Evolutionary conservation across 2,797 vertebrate genomes (phyloP), one percentile per base, ranked within the genome.

Genomic region (Tolypeutes matacus): DNA sequence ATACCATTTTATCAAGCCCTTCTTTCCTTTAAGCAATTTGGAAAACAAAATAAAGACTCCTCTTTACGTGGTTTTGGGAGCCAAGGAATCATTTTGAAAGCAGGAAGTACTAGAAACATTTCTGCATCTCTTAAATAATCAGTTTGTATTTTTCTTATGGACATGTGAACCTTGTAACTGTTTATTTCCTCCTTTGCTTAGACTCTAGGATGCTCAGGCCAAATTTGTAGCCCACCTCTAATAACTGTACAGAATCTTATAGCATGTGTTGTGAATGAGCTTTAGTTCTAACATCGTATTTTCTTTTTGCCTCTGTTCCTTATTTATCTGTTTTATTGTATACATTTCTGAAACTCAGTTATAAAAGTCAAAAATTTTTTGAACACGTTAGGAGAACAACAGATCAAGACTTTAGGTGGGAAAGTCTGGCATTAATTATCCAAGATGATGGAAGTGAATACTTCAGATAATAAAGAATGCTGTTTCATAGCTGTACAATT

Each of bases 151-250:
- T 82, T 62, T 65, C 80, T 70, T 58, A 76, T 6, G 25, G 73
- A 42, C 76, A 60, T 7, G 18, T 60, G 23, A 92, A 64, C 70
- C 11, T 64, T 60, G 1, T 60, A 31, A 60, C 36, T 67, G 11
- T 46, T 85, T 87, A 25, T 80, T 96, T 94, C 39, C 25, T 88
- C 72, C 58, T 89, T 92, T 96, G 70, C 18, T 93, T 88, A 89
- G 27, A 89, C 62, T 85, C 82, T 72, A 39, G 34, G 69, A 95
- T 82, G 73, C 27, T 85, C 77, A 91, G 73, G 49, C 29, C 80
- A 93, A 73, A 85, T 82, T 1, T 42, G 12, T 23, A 82, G 42
- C 13, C 58, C 0, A 65, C 10, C 7, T 80, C 36, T 80, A 85
- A 49, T 14, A 88, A 72, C 14, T n/a, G 7, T 11, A 85, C n/a